These are phyloP conservation scores for Poeciliopsis gracilis DNA, from an alignment of 2,797 vertebrate species.

Conservation along the genomic window DNA sequence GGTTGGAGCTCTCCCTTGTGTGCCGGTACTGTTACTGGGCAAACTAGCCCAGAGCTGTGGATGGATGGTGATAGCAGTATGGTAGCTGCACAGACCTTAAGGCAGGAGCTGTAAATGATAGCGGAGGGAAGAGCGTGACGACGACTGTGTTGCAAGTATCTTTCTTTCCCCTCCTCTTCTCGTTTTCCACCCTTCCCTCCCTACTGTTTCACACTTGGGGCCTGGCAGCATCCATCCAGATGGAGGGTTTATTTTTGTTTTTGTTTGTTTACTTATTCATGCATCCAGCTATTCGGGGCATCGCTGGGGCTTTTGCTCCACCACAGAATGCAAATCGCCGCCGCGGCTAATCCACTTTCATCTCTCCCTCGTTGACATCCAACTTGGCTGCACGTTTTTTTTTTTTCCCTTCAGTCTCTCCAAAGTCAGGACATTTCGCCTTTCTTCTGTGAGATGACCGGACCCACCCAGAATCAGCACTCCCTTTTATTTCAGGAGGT, in stretches of 20 bases:
- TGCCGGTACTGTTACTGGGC: conserved; percentile 67
- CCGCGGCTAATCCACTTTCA: conserved; percentile 79
- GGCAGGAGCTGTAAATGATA: conserved; percentile 38
- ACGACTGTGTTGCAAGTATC: conserved; percentile 43
- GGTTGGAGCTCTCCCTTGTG: conserved; percentile 58
- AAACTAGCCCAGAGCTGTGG: conserved; percentile 62
- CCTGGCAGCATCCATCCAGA: conserved; percentile 81
- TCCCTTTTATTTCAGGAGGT: conserved; percentile 45
- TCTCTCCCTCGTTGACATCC: conserved; percentile 72
- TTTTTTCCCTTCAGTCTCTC: conserved; percentile 26
- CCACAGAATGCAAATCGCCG: conserved; percentile 80
- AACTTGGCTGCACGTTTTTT: conserved; percentile 56
- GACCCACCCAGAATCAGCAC: conserved; percentile 22
- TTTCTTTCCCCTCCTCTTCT: conserved; percentile 19
- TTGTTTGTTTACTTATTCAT: conserved; percentile 85
- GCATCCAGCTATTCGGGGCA: conserved; percentile 80
- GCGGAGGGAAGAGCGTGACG: conserved; percentile 52
- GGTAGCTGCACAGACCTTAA: conserved; percentile 42
- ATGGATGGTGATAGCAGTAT: conserved; percentile 61
- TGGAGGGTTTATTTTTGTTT: conserved; percentile 85
- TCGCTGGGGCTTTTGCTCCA: conserved; percentile 76
- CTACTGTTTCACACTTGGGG: conserved; percentile 71
- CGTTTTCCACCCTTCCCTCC: conserved; percentile 57
- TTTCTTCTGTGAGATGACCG: conserved; percentile 43
- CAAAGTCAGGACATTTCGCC: conserved; percentile 47